A percentile compares a stretch with the other conserved stretches of the same genome.
Evolutionary conservation across 2,113 vertebrate genomes (phyloP).

Genomic region (Pachyramphus minor): DNA sequence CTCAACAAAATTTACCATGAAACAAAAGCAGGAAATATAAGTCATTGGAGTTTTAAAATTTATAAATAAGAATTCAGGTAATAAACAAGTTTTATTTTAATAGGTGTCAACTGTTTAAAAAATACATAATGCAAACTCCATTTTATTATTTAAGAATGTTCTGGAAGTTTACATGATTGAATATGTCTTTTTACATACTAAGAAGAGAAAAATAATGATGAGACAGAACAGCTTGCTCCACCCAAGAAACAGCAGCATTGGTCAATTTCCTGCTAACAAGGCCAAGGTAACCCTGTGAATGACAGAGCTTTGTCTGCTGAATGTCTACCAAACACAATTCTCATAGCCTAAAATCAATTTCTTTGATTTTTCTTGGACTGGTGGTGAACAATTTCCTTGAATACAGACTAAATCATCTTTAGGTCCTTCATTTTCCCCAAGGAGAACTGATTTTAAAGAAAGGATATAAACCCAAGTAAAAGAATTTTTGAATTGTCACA

Average conservation of each 20-base stretch:
- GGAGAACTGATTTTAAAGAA: neutral
- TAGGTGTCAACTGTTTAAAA: neutral
- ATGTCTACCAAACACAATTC: neutral
- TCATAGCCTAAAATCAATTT: neutral
- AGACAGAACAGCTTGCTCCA: neutral
- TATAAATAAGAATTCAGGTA: neutral
- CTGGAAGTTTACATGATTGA: neutral
- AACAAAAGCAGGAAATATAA: neutral
- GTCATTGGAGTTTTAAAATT: neutral
- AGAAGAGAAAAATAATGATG: neutral
- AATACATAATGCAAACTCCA: fast-evolving
- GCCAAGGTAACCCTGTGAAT: neutral
- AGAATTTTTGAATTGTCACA: neutral
- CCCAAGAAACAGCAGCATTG: neutral
- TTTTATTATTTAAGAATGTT: neutral
- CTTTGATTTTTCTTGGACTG: neutral
- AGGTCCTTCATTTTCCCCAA: neutral
- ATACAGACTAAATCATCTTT: neutral
- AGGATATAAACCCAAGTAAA: neutral
- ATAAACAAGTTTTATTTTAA: neutral
- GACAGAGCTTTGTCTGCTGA: neutral
- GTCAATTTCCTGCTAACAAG: neutral
- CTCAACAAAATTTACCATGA: neutral
- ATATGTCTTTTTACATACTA: neutral
- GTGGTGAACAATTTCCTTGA: neutral